Conservation (phyloP, 2,113 vertebrate genomes). For the Rutilus rutilus region DNA sequence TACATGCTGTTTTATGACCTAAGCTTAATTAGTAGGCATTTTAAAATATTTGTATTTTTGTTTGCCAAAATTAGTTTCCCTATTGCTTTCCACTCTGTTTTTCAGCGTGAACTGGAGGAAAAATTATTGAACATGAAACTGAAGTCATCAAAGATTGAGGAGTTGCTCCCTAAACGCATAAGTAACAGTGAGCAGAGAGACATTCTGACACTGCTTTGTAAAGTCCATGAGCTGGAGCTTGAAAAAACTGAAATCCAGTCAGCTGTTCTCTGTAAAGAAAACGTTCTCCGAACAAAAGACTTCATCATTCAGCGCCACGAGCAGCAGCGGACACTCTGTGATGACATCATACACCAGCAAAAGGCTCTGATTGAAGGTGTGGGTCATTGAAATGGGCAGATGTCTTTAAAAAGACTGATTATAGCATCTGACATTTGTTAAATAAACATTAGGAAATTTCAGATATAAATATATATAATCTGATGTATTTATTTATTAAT, state of each 20-base stretch:
- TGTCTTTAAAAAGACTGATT: not conserved
- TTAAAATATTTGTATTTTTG: not conserved
- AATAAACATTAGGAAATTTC: not conserved
- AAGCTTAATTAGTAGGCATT: not conserved
- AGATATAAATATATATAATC: not conserved
- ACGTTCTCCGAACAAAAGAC: constrained; percentile 80
- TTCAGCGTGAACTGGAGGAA: constrained; percentile 77
- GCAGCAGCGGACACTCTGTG: constrained; percentile 81
- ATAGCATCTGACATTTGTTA: not conserved
- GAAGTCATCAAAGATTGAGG: constrained; percentile 73
- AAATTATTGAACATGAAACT: constrained; percentile 75
- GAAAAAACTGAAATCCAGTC: constrained; percentile 83
- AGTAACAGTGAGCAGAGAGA: constrained; percentile 84
- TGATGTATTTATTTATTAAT: not conserved
- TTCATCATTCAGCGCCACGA: constrained; percentile 78
- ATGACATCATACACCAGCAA: constrained; percentile 89
- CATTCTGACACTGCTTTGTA: constrained; percentile 84
- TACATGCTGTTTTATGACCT: not conserved
- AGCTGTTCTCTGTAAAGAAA: constrained; percentile 80
- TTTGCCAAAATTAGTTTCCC: not conserved
- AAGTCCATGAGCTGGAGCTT: constrained; percentile 85
- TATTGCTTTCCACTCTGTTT: not conserved
- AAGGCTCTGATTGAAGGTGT: constrained; percentile 83
- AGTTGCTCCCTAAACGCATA: constrained; percentile 76
- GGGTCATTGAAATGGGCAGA: constrained; percentile 25